Conservation (phyloP, 1,140 invertebrate genomes). For the Onthophagus taurus region DNA sequence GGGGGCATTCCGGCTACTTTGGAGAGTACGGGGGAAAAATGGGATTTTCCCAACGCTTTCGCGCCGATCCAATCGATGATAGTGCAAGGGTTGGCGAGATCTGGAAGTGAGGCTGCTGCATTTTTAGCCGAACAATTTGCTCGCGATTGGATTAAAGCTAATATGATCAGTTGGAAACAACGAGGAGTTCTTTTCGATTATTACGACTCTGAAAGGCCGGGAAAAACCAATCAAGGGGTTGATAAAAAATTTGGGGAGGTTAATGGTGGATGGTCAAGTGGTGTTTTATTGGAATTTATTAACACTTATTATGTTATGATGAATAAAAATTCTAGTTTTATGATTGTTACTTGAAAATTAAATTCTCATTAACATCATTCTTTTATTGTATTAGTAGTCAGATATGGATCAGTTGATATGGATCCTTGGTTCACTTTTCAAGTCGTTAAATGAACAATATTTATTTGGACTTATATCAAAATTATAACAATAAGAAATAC, state of each 20-base stretch:
- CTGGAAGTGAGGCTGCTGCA: conserved; percentile 43
- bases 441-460: no score
- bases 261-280: conserved; percentile 94
- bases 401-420: no score
- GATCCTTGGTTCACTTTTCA: no score
- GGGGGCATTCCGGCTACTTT: conserved; percentile 70
- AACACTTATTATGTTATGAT: conserved; percentile 17
- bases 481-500: no score
- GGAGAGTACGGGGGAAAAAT: conserved; percentile 64
- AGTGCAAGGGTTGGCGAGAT: conserved; percentile 58
- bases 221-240: conserved; percentile 69
- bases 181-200: conserved; percentile 76
- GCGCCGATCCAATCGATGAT: conserved; percentile 70
- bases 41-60: conserved; percentile 88
- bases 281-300: conserved; percentile 42
- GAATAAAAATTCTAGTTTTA: no score
- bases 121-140: conserved; percentile 58
- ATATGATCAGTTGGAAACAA: conserved; percentile 48
- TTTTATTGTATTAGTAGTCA: no score
- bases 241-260: conserved; percentile 92
- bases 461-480: no score
- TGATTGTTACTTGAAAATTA: no score
- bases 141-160: conserved; percentile 62
- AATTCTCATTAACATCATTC: no score
- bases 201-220: conserved; percentile 63